Percentiles rank a stretch among this genome's conserved stretches.
phyloP scores from a whole-genome alignment of 2,888 invertebrate species.

The Drosophila mimica region DNA sequence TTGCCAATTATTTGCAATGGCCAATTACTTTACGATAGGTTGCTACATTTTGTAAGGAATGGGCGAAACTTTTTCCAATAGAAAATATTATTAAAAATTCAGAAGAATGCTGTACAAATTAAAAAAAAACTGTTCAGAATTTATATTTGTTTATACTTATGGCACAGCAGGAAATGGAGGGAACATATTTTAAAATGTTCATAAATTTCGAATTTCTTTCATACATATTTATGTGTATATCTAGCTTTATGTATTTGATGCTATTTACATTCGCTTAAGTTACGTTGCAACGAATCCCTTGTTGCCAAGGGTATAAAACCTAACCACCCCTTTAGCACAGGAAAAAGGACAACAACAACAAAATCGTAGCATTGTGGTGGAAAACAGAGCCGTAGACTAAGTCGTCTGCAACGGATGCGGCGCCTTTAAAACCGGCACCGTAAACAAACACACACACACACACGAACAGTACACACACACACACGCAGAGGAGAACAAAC shows the following conservation, averaged over 20 bases:
- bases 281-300: neutral
- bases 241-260: neutral
- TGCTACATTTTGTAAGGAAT: neutral
- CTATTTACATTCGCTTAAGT: conserved; percentile 5
- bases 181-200: no score
- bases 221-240: neutral
- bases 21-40: neutral
- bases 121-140: neutral
- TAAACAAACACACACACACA: conserved; percentile 4
- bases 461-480: neutral
- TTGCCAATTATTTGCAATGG: neutral
- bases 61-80: no score
- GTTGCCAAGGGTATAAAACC: conserved; percentile 13
- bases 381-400: neutral
- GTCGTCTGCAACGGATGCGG: conserved; percentile 17
- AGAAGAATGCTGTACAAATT: neutral
- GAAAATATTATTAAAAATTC: neutral
- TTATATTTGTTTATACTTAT: neutral
- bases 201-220: neutral
- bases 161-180: neutral
- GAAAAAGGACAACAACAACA: neutral
- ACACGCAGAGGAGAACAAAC: neutral
- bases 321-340: conserved; percentile 32
- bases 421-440: conserved; percentile 9
- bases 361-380: conserved; percentile 10